A percentile compares a stretch with the other conserved stretches of the same genome.
Conservation (phyloP, 92 coral and sea anemone species). For the Muricea muricata region DNA sequence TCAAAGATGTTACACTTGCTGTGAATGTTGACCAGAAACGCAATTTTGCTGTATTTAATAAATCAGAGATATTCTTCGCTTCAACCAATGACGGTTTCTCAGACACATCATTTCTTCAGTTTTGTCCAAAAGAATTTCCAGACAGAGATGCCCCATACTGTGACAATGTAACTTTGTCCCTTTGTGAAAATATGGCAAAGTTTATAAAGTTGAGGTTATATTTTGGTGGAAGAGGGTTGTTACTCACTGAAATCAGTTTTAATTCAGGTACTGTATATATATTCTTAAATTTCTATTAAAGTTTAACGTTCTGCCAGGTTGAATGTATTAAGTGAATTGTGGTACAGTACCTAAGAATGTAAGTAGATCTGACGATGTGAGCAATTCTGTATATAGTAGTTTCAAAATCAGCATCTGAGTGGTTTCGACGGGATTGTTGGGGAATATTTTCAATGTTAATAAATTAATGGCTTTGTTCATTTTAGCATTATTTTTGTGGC, state of each 20-base stretch:
- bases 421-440: too few relatives aligned
- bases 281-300: not conserved
- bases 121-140: slow-evolving; percentile 13
- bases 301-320: not conserved
- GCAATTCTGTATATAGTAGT: too few relatives aligned
- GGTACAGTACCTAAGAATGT: too few relatives aligned
- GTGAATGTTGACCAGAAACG: slow-evolving; percentile 12
- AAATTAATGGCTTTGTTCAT: too few relatives aligned
- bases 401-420: too few relatives aligned
- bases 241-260: slow-evolving; percentile 83
- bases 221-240: slow-evolving; percentile 78
- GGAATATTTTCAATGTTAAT: too few relatives aligned
- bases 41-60: not conserved
- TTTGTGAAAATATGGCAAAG: slow-evolving; percentile 74
- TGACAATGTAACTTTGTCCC: slow-evolving; percentile 76
- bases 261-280: slow-evolving; percentile 63
- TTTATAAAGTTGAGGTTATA: slow-evolving; percentile 62
- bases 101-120: not conserved
- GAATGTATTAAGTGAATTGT: not conserved
- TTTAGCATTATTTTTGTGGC: too few relatives aligned
- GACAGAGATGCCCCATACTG: not conserved
- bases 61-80: slow-evolving; percentile 6
- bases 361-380: too few relatives aligned
- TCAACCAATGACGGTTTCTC: not conserved
- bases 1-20: slow-evolving; percentile 1